Base-by-base conservation (phyloP, 2,113 vertebrate genomes). In the Chloropsis cyanopogon region DNA sequence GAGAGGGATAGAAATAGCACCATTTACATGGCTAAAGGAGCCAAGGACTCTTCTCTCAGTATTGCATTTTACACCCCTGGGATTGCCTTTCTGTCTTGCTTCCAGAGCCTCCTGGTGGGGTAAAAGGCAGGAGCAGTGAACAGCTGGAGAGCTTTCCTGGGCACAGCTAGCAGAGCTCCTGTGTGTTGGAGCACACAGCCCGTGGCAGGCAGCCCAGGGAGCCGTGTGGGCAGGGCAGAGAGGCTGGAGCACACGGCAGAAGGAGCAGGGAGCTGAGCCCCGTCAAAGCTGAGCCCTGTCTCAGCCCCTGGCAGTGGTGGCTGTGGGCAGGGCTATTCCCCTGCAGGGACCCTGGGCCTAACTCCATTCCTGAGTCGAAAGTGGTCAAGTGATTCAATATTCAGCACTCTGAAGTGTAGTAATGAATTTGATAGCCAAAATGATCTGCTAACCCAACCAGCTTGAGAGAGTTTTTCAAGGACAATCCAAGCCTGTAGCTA, bases 181-280 rank as follows among this genome's bases (percentile, higher is more conserved):
- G 47, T 21, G 46, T 24, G 37, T 63, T 20, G 7, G 24, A 24
- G 44, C 37, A 37, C 60, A 25, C 47, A 54, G 63, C 42, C 66
- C 1, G 0, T 46, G 81, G 46, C 61, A 50, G 44, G 37, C 8
- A 2, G 44, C 20, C 49, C 70, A 16, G 1, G 39, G 14, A 83
- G 41, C 82, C 69, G 0, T 5, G 0, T n/a, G 64, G 59, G 26
- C 76, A 20, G 23, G 44, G 14, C 73, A 41, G 44, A 0, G 28
- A 81, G 79, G 28, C 29, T 2, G 0, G 14, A 65, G 29, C 37
- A 44, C 23, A 6, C 0, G 0, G 23, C 19, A 12, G 42, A n/a
- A 56, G 69, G 10, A 76, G 12, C 16, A 17, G 49, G 24, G 39
- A 68, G 35, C 70, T 85, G 85, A 92, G 61, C 59, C 47, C 69